Evolutionary conservation across 2,113 vertebrate species (phyloP).

Genomic region (Pollachius pollachius): DNA sequence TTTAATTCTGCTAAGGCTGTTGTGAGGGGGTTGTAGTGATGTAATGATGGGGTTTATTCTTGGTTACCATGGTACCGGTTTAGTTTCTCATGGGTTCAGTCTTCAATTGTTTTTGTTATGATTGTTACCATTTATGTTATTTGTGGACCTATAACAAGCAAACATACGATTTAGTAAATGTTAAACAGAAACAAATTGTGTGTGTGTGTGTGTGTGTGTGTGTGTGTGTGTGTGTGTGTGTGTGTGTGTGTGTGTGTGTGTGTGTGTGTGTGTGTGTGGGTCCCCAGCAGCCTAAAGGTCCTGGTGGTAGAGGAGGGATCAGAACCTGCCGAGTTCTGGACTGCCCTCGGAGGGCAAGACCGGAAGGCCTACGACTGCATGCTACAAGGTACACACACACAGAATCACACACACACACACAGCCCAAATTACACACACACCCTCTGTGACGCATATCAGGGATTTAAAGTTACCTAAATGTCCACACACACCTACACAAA

Average conservation of each 20-base stretch:
- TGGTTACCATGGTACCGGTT: no score
- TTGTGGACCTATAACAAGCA: not conserved
- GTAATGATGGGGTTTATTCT: no score
- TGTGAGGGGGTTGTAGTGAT: not conserved
- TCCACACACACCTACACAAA: no score
- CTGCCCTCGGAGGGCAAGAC: constrained; percentile 68
- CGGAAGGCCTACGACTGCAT: constrained; percentile 80
- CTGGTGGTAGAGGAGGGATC: constrained; percentile 72
- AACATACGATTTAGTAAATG: not conserved
- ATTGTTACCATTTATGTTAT: not conserved
- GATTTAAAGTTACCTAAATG: no score
- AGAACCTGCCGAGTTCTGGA: constrained; percentile 76
- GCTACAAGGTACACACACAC: constrained; percentile 70
- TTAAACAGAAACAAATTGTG: not conserved
- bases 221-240: constrained; percentile 8
- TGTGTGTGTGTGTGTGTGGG: constrained; percentile 22
- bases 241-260: constrained; percentile 12
- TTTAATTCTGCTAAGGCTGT: not conserved
- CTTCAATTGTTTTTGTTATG: no score
- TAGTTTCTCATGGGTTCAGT: no score
- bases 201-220: constrained; percentile 3
- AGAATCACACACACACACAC: no score
- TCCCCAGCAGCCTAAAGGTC: constrained; percentile 48
- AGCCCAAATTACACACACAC: no score
- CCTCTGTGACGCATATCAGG: no score